Conservation (phyloP, 2,888 invertebrate genomes). For the Zele albiditarsus region DNA sequence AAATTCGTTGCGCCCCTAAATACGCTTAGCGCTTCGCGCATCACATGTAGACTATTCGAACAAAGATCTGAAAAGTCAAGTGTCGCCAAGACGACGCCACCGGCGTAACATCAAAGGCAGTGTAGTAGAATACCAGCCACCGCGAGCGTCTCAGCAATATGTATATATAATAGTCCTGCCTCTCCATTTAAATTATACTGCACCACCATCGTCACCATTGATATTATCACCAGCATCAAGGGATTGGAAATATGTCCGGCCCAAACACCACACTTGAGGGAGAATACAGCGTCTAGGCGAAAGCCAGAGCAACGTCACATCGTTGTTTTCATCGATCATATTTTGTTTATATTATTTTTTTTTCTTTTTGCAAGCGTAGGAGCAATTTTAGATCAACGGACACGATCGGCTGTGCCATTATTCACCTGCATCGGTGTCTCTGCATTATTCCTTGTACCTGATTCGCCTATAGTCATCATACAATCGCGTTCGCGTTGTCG, state of each 20-base stretch:
- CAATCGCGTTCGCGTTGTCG: conserved; percentile 36
- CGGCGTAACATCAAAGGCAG: conserved; percentile 11
- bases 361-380: conserved; percentile 42
- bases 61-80: conserved; percentile 18
- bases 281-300: conserved; percentile 48
- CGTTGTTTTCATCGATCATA: conserved; percentile 36
- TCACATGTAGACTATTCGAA: background rate
- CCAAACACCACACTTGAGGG: conserved; percentile 34
- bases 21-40: background rate
- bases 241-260: conserved; percentile 9
- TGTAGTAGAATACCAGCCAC: conserved; percentile 20
- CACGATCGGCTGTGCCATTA: conserved; percentile 69
- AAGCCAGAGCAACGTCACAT: conserved; percentile 50
- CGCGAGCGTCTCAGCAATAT: background rate
- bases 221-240: conserved; percentile 1
- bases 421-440: conserved; percentile 70
- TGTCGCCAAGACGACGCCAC: conserved; percentile 18
- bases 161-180: background rate
- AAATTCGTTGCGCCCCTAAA: conserved; percentile 14
- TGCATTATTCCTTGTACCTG: conserved; percentile 59
- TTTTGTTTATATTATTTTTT: too few relatives aligned
- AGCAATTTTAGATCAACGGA: conserved; percentile 62
- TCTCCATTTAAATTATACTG: background rate
- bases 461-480: background rate
- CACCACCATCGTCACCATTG: conserved; percentile 10